Evolutionary conservation across 2,888 invertebrate genomes (phyloP), one percentile per base, ranked within the genome.

Genomic region (Epistrophe grossulariae): DNA sequence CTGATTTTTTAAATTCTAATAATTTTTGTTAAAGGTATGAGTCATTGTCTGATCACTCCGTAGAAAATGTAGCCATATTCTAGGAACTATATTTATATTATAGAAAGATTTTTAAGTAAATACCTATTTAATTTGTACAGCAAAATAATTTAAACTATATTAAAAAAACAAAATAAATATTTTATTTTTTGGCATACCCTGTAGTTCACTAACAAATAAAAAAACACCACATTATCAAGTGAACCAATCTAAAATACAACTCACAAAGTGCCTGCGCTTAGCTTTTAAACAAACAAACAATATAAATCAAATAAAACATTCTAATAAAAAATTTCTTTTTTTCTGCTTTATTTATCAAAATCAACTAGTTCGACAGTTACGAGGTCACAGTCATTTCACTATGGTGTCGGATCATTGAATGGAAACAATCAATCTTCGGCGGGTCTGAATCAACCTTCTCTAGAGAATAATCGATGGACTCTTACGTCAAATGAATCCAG

Each of bases 341-440:
- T 52, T 24, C 35, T 66, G 50, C 28, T 62, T 62, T 43, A 28
- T 43, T 11, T 45, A 73, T n/a, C n/a, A 70, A 60, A 72, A 79
- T 72, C 15, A 57, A 71, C 5, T 91, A 92, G 78, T 94, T 94
- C 94, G 91, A 94, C 94, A 90, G 95, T 95, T 88, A 93, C 94
- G 84, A 93, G 95, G 89, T 95, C 95, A 89, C 95, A 95, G 91
- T 95, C 95, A 88, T 95, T 95, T 92, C 94, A 95, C 92, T 95
- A 95, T 87, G 90, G 90, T 57, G 89, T 90, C 79, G 87, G 83
- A 76, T 83, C 82, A 79, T 57, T 88, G 52, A 83, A 59, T 43
- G 79, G 74, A 50, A 83, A 70, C 57, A 60, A 72, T 19, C 84
- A 76, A 79, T 83, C 88, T 38, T 71, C 81, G 50, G 28, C 81